These are phyloP conservation scores for Manis crassicaudata DNA, from an alignment of 2,797 vertebrate species.

Conservation along the genomic window DNA sequence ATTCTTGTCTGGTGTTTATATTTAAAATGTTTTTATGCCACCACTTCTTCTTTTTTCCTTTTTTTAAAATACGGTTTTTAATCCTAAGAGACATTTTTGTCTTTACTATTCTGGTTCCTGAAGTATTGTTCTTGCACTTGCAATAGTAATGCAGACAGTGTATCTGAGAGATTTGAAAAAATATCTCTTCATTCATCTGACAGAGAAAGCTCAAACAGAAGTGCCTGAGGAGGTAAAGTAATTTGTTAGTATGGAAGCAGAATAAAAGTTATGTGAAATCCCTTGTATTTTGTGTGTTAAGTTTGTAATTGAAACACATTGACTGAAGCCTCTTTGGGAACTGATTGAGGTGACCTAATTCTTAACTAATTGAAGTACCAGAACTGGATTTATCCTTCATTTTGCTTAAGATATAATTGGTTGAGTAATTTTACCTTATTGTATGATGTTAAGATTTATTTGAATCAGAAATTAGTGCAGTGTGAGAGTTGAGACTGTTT, in stretches of 20 bases:
- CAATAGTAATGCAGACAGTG: background rate
- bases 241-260: constrained; percentile 74
- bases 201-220: constrained; percentile 63
- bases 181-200: constrained; percentile 57
- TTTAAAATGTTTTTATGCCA: background rate
- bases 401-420: constrained; percentile 36
- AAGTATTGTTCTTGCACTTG: background rate
- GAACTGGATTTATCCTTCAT: constrained; percentile 43
- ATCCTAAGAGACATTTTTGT: background rate
- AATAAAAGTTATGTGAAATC: constrained; percentile 70
- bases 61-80: background rate
- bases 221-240: constrained; percentile 63
- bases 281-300: constrained; percentile 71
- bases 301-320: constrained; percentile 79
- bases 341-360: constrained; percentile 79
- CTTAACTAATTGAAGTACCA: constrained; percentile 77
- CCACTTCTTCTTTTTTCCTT: background rate
- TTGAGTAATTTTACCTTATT: constrained; percentile 46
- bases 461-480: constrained; percentile 18
- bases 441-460: constrained; percentile 25
- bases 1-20: background rate
- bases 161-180: constrained; percentile 60
- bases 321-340: constrained; percentile 73
- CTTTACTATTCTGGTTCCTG: constrained; percentile 31
- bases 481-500: background rate